Conservation (phyloP, 2,888 invertebrate genomes). For the Catotricha subobsoleta region DNA sequence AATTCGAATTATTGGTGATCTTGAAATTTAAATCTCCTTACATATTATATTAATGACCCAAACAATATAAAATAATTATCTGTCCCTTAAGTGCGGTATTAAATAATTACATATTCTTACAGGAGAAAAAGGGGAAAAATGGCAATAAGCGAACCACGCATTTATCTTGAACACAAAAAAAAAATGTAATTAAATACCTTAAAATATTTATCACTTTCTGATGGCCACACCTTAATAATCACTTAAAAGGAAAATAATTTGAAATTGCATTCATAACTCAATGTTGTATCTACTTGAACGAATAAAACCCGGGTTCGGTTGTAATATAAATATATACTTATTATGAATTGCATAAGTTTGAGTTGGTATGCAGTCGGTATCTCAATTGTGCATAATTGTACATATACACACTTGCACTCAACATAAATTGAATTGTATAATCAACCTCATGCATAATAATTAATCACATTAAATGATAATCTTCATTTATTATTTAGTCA, state of each 20-base stretch:
- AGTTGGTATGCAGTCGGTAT: background rate
- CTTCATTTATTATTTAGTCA: slow-evolving; percentile 4
- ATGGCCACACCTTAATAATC: slow-evolving; percentile 27
- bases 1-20: no score
- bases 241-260: slow-evolving; percentile 30
- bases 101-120: no score
- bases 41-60: no score
- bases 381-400: background rate
- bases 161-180: background rate
- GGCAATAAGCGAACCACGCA: background rate
- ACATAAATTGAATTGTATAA: slow-evolving; percentile 4
- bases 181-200: background rate
- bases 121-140: background rate
- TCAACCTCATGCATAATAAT: slow-evolving; percentile 4
- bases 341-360: no score
- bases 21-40: no score
- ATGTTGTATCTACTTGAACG: slow-evolving; percentile 8
- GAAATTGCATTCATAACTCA: slow-evolving; percentile 27
- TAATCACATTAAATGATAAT: slow-evolving; percentile 5
- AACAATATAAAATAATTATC: no score
- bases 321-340: no score
- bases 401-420: background rate
- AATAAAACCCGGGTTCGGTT: no score
- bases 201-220: background rate
- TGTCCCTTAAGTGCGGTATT: no score